A percentile compares a stretch with the other conserved stretches of the same genome.
These are phyloP conservation scores for Pampus argenteus DNA, from an alignment of 2,797 vertebrate genomes.

Conservation along the genomic window DNA sequence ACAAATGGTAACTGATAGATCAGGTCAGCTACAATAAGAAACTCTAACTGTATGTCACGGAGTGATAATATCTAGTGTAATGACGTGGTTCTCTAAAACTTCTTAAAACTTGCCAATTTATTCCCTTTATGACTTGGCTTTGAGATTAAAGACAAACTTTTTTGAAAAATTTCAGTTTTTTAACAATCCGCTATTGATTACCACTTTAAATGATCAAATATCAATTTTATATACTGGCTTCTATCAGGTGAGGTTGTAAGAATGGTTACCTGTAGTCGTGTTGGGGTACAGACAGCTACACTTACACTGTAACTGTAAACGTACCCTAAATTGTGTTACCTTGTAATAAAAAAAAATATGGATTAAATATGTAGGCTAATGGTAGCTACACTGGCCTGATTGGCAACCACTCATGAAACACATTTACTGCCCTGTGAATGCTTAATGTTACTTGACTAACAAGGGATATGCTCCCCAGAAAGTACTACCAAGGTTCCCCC, in stretches of 20 bases:
- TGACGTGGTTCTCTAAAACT: constrained; percentile 32
- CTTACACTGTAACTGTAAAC: too few species aligned
- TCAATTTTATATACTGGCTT: neutral
- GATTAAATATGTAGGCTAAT: neutral
- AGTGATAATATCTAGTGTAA: constrained; percentile 36
- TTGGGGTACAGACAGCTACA: too few species aligned
- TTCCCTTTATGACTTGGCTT: constrained; percentile 11
- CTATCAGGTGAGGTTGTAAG: neutral
- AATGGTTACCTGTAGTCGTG: neutral
- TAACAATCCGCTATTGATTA: neutral
- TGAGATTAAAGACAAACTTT: constrained; percentile 21
- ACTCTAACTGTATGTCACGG: constrained; percentile 25
- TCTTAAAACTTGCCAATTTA: constrained; percentile 24
- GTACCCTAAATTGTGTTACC: neutral
- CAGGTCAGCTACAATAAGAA: constrained; percentile 60
- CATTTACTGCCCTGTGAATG: constrained; percentile 1
- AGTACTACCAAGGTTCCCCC: neutral
- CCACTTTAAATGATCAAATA: neutral
- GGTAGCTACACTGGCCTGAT: neutral
- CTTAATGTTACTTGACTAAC: neutral
- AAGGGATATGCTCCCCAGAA: constrained; percentile 10
- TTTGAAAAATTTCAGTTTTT: constrained; percentile 18
- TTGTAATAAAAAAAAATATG: neutral
- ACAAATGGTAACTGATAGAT: constrained; percentile 71
- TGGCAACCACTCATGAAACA: constrained; percentile 13